Conservation (phyloP, 2,888 invertebrate genomes). For the Volucella inflata region DNA sequence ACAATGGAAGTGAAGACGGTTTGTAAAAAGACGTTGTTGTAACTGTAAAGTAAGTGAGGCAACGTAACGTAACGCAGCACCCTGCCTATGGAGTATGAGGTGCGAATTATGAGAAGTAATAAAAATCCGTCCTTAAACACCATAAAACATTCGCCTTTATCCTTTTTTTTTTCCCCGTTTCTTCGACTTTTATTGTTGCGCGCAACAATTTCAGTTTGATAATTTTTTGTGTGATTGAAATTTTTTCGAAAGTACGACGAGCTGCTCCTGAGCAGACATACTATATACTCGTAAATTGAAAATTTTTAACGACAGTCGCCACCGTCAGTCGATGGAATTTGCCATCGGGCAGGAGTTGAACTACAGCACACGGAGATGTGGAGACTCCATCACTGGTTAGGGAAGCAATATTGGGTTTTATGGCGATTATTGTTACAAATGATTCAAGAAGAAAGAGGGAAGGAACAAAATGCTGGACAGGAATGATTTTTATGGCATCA, state of each 20-base stretch:
- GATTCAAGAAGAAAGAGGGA: not conserved
- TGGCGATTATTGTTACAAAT: slow-evolving; percentile 24
- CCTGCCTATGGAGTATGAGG: not conserved
- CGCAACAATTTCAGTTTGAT: slow-evolving; percentile 17
- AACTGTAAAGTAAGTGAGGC: too few relatives aligned
- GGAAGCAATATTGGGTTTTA: slow-evolving; percentile 20
- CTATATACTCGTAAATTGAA: slow-evolving; percentile 1
- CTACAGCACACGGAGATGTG: too few relatives aligned
- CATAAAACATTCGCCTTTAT: slow-evolving; percentile 32
- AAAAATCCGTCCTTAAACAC: slow-evolving; percentile 45
- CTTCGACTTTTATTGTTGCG: not conserved
- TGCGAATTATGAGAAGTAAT: slow-evolving; percentile 46
- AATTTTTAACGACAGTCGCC: not conserved
- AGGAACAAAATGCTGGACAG: not conserved
- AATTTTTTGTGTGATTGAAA: slow-evolving; percentile 11
- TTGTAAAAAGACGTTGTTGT: too few relatives aligned
- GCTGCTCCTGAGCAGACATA: not conserved
- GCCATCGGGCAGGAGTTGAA: slow-evolving; percentile 1
- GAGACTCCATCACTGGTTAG: not conserved
- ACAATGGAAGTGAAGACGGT: not conserved
- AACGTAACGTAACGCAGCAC: too few relatives aligned
- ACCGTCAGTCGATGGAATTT: not conserved
- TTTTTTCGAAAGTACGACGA: not conserved
- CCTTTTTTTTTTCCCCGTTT: not conserved
- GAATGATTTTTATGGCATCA: slow-evolving; percentile 17